phyloP scores from a whole-genome alignment of 2,888 invertebrate genomes.

The Drosophila percnosoma region DNA sequence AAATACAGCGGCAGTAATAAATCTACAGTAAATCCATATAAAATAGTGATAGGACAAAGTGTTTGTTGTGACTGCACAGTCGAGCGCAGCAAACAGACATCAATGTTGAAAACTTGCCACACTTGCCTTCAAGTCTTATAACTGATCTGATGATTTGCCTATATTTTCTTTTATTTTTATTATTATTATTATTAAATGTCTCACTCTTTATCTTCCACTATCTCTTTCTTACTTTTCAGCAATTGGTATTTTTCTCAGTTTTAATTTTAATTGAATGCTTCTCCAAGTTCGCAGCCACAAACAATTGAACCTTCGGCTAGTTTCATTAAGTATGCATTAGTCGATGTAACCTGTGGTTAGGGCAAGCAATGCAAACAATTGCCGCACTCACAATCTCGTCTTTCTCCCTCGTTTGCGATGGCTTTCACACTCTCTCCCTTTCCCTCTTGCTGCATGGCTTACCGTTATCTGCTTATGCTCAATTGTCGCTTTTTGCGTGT shows the following conservation, averaged over 20 bases:
- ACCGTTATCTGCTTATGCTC: constrained; percentile 51
- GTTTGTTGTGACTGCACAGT: constrained; percentile 14
- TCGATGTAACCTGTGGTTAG: constrained; percentile 11
- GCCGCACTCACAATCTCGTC: constrained; percentile 6
- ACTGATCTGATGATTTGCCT: not conserved
- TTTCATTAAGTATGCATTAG: constrained; percentile 5
- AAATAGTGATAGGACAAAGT: constrained; percentile 21
- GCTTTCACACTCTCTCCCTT: constrained; percentile 7
- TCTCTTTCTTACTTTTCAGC: rapidly evolving
- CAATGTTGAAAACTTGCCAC: constrained; percentile 6
- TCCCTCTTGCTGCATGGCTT: constrained; percentile 1
- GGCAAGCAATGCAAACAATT: constrained; percentile 25
- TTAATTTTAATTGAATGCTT: not conserved
- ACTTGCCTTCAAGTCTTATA: not conserved
- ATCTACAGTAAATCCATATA: constrained; percentile 52
- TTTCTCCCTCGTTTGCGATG: not conserved
- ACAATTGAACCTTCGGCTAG: not conserved
- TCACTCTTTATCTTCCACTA: not conserved
- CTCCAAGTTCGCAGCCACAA: not conserved
- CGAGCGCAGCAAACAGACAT: constrained; percentile 26
- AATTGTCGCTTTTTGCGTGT: constrained; percentile 26
- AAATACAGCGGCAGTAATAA: constrained; percentile 51
- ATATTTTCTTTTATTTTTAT: not conserved
- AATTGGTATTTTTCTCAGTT: not conserved
- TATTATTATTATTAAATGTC: not conserved